A percentile compares a stretch with the other conserved stretches of the same genome.
Conservation (phyloP, 2,113 vertebrate genomes). For the Corvus moneduloides region DNA sequence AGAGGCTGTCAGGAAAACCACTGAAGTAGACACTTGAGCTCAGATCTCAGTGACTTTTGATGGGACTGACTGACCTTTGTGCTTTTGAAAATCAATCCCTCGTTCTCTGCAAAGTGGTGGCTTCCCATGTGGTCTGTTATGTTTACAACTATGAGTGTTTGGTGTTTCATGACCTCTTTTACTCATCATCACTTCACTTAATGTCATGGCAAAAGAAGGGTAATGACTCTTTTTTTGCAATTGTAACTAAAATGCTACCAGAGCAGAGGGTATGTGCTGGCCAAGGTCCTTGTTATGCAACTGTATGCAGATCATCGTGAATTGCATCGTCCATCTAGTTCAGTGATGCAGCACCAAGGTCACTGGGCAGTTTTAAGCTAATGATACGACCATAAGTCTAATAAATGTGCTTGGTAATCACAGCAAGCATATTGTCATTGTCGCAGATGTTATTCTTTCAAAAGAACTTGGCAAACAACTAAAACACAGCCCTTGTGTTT, state of each 20-base stretch:
- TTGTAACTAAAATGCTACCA: not conserved
- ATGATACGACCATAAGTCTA: conserved; percentile 23
- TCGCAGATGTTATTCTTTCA: not conserved
- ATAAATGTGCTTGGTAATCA: conserved; percentile 51
- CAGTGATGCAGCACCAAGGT: conserved; percentile 39
- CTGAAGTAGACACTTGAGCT: not conserved
- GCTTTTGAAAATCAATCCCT: not conserved
- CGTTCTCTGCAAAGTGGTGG: not conserved
- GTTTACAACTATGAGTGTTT: not conserved
- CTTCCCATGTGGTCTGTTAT: not conserved
- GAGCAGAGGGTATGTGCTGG: not conserved
- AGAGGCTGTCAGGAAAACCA: not conserved
- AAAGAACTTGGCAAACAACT: not conserved
- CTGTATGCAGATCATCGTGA: conserved; percentile 13
- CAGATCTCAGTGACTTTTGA: not conserved
- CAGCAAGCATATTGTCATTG: not conserved
- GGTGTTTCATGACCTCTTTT: not conserved
- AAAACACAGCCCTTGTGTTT: not conserved
- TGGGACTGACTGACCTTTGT: not conserved
- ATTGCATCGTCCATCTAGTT: conserved; percentile 5
- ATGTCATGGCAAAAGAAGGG: not conserved
- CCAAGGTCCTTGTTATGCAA: conserved; percentile 29
- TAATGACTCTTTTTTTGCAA: not conserved
- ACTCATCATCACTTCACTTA: not conserved
- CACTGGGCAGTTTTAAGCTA: conserved; percentile 4